These are phyloP conservation scores for Sturnira hondurensis DNA, from an alignment of 2,113 vertebrate species.

Conservation along the genomic window DNA sequence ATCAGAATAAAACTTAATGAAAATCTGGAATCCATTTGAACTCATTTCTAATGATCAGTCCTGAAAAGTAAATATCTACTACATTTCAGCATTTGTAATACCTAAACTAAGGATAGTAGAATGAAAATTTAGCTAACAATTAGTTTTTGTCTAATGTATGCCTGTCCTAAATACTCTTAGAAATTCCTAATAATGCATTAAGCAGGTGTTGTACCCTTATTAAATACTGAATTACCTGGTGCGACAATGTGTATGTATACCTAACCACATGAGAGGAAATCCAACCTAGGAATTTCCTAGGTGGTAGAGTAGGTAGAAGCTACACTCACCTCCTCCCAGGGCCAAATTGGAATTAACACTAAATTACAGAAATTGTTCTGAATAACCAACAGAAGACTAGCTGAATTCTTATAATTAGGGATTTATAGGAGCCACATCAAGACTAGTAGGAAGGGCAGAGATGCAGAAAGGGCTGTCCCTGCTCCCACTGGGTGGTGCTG, in stretches of 20 bases:
- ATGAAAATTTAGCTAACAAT: not conserved
- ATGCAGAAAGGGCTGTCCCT: too few species aligned
- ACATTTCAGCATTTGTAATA: not conserved
- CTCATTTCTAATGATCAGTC: not conserved
- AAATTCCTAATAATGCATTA: not conserved
- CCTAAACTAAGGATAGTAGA: not conserved
- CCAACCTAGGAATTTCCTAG: too few species aligned
- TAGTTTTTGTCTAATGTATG: not conserved
- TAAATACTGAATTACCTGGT: not conserved
- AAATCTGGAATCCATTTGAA: not conserved
- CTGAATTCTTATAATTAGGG: too few species aligned
- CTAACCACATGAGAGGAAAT: rapidly evolving
- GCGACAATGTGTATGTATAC: not conserved
- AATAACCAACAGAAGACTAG: too few species aligned
- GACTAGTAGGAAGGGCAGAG: too few species aligned
- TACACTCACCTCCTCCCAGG: too few species aligned
- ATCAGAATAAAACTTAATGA: not conserved
- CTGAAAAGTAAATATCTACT: not conserved
- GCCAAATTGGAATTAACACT: too few species aligned
- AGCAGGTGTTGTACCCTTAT: not conserved
- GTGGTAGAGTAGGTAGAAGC: too few species aligned
- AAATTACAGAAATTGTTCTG: too few species aligned
- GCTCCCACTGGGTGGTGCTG: too few species aligned
- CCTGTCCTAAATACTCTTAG: not conserved
- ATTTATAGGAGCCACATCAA: too few species aligned